Percentiles rank a stretch among this genome's conserved stretches.
These are phyloP conservation scores for Thaumatotibia leucotreta DNA, from an alignment of 1,140 invertebrate species.

Conservation along the genomic window DNA sequence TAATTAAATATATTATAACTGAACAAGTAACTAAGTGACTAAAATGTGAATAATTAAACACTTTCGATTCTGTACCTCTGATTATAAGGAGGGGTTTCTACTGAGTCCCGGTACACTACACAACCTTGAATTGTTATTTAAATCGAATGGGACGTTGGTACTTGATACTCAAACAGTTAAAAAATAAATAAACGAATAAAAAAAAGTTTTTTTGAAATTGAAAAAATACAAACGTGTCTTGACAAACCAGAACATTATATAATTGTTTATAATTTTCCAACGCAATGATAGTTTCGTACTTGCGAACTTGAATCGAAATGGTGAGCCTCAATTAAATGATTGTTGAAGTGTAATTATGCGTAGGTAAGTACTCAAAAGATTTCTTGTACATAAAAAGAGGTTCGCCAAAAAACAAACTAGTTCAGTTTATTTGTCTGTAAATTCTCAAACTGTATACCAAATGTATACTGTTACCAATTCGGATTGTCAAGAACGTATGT, in stretches of 20 bases:
- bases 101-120: constrained; percentile 21
- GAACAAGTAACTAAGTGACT: constrained; percentile 68
- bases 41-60: constrained; percentile 73
- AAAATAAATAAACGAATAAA: neutral
- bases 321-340: neutral
- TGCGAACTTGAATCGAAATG: neutral
- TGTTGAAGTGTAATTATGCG: neutral
- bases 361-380: no score
- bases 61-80: constrained; percentile 44
- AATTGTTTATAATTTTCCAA: neutral
- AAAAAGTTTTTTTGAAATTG: neutral
- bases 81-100: constrained; percentile 26
- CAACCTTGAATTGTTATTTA: constrained; percentile 36
- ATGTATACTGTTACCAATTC: neutral
- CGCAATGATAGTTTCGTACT: neutral
- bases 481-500: constrained; percentile 31
- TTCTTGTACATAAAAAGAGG: neutral
- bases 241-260: constrained; percentile 18
- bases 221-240: constrained; percentile 18
- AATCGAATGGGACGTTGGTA: constrained; percentile 14
- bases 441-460: no score
- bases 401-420: neutral
- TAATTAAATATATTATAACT: constrained; percentile 69
- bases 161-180: constrained; percentile 14
- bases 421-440: neutral